A percentile compares a stretch with the other conserved stretches of the same genome.
Conservation (phyloP, 1,140 invertebrate genomes). For the Linepithema humile region DNA sequence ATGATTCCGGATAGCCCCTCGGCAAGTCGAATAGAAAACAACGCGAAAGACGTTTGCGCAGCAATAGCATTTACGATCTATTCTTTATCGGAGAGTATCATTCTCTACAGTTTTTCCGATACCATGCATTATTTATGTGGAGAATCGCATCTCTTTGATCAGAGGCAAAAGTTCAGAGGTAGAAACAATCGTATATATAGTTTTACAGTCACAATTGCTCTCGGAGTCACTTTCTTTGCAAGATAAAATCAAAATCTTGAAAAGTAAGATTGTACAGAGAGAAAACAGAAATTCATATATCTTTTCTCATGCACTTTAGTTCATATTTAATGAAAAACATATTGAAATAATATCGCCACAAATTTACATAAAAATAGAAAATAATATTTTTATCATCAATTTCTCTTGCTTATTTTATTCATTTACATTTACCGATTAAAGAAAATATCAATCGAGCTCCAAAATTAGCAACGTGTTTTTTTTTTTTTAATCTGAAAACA, state of each 20-base stretch:
- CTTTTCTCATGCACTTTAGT: background rate
- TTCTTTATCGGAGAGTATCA: slow-evolving; percentile 1
- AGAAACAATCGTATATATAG: background rate
- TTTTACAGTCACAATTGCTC: background rate
- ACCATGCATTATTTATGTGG: slow-evolving; percentile 48
- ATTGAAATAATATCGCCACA: background rate
- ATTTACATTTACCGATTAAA: background rate
- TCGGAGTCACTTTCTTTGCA: background rate
- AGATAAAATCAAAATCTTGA: background rate
- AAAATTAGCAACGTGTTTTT: background rate
- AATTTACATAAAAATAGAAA: background rate
- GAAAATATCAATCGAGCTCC: background rate
- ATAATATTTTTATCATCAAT: background rate
- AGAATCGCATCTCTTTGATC: slow-evolving; percentile 8
- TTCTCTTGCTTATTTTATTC: background rate
- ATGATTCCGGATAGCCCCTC: background rate
- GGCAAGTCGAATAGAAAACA: slow-evolving; percentile 16
- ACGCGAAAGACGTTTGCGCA: background rate
- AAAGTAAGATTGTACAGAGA: background rate
- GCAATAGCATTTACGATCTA: slow-evolving; percentile 2
- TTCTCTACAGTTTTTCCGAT: slow-evolving; percentile 27
- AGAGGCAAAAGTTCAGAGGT: slow-evolving; percentile 9
- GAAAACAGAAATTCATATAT: background rate
- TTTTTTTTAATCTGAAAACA: background rate
- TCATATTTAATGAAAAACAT: background rate